Conservation (phyloP, 2,113 vertebrate genomes). For the Sturnus vulgaris region DNA sequence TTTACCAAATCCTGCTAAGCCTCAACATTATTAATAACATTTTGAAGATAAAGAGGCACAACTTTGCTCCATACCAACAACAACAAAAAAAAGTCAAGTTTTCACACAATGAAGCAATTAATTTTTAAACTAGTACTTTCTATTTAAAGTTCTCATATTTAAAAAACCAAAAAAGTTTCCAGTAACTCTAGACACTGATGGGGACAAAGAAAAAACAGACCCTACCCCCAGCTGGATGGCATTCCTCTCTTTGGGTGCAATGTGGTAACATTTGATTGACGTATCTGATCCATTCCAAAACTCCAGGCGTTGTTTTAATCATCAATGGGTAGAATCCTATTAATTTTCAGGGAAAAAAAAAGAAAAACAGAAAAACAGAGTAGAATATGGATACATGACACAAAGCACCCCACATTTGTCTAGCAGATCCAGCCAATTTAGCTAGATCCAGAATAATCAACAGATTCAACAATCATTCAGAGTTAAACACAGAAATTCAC, state of each 20-base stretch:
- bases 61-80: neutral
- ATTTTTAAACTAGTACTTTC: neutral
- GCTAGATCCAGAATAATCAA: neutral
- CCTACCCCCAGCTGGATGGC: conserved; percentile 62
- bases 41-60: neutral
- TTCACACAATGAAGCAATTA: neutral
- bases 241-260: conserved; percentile 60
- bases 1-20: conserved; percentile 12
- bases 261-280: conserved; percentile 38
- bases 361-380: conserved; percentile 33
- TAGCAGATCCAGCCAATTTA: neutral
- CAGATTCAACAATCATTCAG: neutral
- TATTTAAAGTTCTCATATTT: neutral
- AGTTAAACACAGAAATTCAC: neutral
- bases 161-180: neutral
- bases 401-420: neutral
- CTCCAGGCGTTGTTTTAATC: conserved; percentile 32
- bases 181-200: neutral
- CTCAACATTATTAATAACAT: conserved; percentile 8
- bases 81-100: neutral
- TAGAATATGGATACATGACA: conserved; percentile 41
- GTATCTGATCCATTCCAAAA: conserved; percentile 62
- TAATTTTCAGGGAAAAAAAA: neutral
- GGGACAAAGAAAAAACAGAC: conserved; percentile 23
- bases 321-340: conserved; percentile 56